Evolutionary conservation across 1,140 invertebrate species (phyloP).

Genomic region (Hyphantria cunea): DNA sequence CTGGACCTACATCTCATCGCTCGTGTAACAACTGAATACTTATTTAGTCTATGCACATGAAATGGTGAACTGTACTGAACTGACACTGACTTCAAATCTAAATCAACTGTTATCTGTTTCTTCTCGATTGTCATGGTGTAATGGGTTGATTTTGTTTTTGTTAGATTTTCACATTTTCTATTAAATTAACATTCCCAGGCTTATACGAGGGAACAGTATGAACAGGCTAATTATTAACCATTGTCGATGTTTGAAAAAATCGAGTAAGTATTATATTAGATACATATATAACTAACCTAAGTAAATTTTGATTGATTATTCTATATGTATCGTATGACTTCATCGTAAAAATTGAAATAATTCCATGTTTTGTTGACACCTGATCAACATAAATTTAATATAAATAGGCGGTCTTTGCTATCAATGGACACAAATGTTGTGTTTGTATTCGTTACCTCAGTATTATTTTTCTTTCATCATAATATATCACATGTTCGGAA

Average conservation of each 20-base stretch:
- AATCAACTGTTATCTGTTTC: too few relatives aligned
- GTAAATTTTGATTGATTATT: conserved; percentile 56
- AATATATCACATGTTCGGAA: too few relatives aligned
- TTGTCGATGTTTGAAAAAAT: conserved; percentile 67
- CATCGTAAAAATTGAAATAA: conserved; percentile 40
- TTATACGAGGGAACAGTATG: conserved; percentile 54
- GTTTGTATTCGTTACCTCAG: too few relatives aligned
- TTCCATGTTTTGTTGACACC: not conserved
- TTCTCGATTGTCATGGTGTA: conserved; percentile 74
- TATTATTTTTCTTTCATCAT: too few relatives aligned
- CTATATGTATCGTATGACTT: conserved; percentile 52
- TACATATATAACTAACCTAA: conserved; percentile 55
- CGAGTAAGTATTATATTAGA: conserved; percentile 51
- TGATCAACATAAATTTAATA: too few relatives aligned
- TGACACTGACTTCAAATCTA: too few relatives aligned
- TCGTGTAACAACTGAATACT: too few relatives aligned
- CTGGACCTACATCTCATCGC: too few relatives aligned
- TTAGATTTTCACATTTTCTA: conserved; percentile 57
- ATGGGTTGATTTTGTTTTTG: conserved; percentile 76
- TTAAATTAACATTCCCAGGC: conserved; percentile 22
- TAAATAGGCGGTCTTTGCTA: too few relatives aligned
- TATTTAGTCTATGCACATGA: too few relatives aligned
- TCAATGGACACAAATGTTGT: too few relatives aligned
- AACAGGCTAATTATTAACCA: conserved; percentile 69
- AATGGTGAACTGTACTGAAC: too few relatives aligned